Evolutionary conservation across 1,140 invertebrate genomes (phyloP).

Genomic region (Cephus cinctus): DNA sequence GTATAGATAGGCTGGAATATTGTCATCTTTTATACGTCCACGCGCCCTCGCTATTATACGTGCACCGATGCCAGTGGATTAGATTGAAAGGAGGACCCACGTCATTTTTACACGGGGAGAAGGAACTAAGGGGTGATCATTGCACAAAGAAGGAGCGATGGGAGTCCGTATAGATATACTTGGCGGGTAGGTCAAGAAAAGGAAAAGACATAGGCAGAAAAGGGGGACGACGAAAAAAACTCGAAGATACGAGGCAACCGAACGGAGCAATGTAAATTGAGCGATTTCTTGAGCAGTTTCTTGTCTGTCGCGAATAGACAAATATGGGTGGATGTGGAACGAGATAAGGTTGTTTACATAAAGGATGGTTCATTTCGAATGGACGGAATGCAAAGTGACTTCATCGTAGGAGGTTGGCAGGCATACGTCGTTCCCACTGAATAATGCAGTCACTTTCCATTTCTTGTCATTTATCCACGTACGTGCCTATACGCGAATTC

Average conservation of each 20-base stretch:
- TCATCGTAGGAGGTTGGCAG: not conserved
- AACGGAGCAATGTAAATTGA: constrained; percentile 3
- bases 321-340: not conserved
- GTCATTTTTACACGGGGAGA: no score
- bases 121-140: no score
- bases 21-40: no score
- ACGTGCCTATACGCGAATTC: no score
- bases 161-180: no score
- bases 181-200: not conserved
- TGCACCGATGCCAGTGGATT: not conserved
- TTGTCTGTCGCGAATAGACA: not conserved
- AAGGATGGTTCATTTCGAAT: not conserved
- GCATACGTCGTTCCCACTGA: no score
- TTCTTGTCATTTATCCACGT: no score
- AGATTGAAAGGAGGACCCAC: not conserved
- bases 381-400: not conserved
- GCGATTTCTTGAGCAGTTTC: constrained; percentile 4
- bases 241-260: not conserved
- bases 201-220: not conserved
- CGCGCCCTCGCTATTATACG: no score
- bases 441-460: not conserved
- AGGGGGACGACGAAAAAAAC: no score
- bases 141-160: no score
- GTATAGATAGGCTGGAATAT: no score
- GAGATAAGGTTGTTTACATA: not conserved